phyloP scores from a whole-genome alignment of 2,888 invertebrate genomes.

The Melanophora roralis region DNA sequence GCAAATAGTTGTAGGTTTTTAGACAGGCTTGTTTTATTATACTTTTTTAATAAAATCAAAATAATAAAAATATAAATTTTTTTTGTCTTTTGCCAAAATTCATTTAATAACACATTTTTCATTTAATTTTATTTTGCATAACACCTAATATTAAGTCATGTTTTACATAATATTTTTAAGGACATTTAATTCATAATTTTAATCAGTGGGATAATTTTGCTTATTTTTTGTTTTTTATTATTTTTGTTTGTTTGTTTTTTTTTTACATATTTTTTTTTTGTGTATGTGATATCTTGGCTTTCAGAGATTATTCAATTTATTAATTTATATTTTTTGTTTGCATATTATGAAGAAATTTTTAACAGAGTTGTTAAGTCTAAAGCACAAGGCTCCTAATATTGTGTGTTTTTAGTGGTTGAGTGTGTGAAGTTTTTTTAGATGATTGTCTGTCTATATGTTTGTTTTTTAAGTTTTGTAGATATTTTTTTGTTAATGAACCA shows the following conservation, averaged over 20 bases:
- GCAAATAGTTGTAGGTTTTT: slow-evolving; percentile 48
- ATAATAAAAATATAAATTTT: slow-evolving; percentile 46
- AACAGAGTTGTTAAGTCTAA: no score
- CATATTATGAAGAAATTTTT: not conserved
- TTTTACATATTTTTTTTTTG: slow-evolving; percentile 19
- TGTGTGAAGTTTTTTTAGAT: slow-evolving; percentile 48
- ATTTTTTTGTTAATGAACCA: not conserved
- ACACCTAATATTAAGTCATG: slow-evolving; percentile 44
- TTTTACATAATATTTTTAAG: slow-evolving; percentile 38
- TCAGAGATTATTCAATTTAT: slow-evolving; percentile 12
- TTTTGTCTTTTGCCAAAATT: slow-evolving; percentile 36
- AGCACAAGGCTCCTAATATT: not conserved
- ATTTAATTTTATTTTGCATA: not conserved
- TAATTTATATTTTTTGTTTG: not conserved
- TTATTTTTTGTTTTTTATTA: slow-evolving; percentile 15
- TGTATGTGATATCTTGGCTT: slow-evolving; percentile 52
- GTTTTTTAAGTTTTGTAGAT: not conserved
- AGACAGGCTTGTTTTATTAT: slow-evolving; percentile 40
- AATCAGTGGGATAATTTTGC: slow-evolving; percentile 61
- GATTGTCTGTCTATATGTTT: slow-evolving; percentile 53
- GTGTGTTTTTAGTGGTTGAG: slow-evolving; percentile 17
- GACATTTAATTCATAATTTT: slow-evolving; percentile 52
- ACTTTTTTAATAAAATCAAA: slow-evolving; percentile 21
- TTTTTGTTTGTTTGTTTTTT: slow-evolving; percentile 3
- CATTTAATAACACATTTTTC: slow-evolving; percentile 8